Base-by-base conservation (phyloP, 2,888 invertebrate genomes). In the Pediacus dermestoides region DNA sequence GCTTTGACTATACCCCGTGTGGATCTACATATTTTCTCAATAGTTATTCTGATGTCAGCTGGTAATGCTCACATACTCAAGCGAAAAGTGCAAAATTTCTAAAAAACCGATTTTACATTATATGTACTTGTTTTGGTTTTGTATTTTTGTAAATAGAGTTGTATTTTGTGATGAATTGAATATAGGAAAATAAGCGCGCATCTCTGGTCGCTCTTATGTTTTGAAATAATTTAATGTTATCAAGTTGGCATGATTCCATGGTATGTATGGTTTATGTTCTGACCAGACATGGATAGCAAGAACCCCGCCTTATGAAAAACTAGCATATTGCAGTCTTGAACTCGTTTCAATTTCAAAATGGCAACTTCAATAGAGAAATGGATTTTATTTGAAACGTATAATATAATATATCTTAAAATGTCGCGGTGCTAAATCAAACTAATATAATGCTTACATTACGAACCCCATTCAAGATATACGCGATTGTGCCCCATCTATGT, bases 301-400 rank as follows among this genome's bases (percentile, higher is more conserved):
- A 44, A 57, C 53, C 52, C 54, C 58, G 56, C 52, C 53, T 54
- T 47, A 50, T 55, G 58, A 61, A 59, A 61, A 62, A 61, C 57
- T 59, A 52, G 58, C 57, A 57, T 56, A 50, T 52, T 48, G 51
- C 50, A 48, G 55, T 51, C 56, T 57, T 55, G 57, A 59, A 57
- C 58, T 55, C 55, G 58, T 57, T 61, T 55, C 57, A 60, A 60
- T 60, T 58, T 57, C 54, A 60, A 62, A 61, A 63, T 60, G 58
- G 60, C 58, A 60, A 56, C 56, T 55, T 48, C 50, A 48, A 52
- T 52, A 55, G 55, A 57, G 52, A 55, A 56, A 56, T 50, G 51
- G 54, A 53, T 57, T 57, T 57, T 53, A 55, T 57, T 57, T 52
- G 44, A 47, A 48, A 46, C 42, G 48, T 46, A 35, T 37, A 44